Base-by-base conservation (phyloP, 1,140 invertebrate genomes). In the Prorops nasuta region DNA sequence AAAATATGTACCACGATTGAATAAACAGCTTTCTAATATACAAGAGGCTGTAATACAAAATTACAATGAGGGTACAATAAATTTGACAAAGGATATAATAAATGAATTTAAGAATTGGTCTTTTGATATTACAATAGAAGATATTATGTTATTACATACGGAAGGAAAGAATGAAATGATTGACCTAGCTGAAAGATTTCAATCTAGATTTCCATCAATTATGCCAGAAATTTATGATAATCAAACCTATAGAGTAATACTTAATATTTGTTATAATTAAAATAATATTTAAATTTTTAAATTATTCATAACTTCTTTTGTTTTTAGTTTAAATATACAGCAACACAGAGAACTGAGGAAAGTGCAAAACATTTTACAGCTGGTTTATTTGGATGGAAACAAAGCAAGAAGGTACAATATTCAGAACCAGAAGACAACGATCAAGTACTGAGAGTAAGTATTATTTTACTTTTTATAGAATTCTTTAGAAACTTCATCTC, bases 301-400 rank as follows among this genome's bases (percentile, higher is more conserved):
- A 4, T 56, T 19, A 50, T 37, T 18, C 50, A 8, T 38, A 31
- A 4, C 7, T 45, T 19, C 34, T 32, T 42, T 40, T 40, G 7
- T 44, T 78, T 77, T 58, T 72, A 90, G 84, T 88, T 92, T 64
- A 84, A 83, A 60, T 87, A 83, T 56, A 92, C 90, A 24, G 81
- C 82, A 3, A 89, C 86, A 15, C 84, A 91, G 64, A 80, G 89
- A 47, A 83, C 89, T 1, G 74, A 84, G 50, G 81, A 83, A 62
- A 91, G 89, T 76, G 88, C 88, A 3, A 80, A 80, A 59, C 80
- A 83, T 60, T 92, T 91, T 74, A 80, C 83, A 1, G 74, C 82
- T 36, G 88, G 88, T 1, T 69, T 91, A 39, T 91, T 91, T 77
- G 86, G 87, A 17, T 79, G 80, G 53, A 69, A 81, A 55, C 76